A percentile compares a stretch with the other conserved stretches of the same genome.
These are phyloP conservation scores for Camponotus fellah DNA, from an alignment of 2,888 invertebrate species.

Conservation along the genomic window DNA sequence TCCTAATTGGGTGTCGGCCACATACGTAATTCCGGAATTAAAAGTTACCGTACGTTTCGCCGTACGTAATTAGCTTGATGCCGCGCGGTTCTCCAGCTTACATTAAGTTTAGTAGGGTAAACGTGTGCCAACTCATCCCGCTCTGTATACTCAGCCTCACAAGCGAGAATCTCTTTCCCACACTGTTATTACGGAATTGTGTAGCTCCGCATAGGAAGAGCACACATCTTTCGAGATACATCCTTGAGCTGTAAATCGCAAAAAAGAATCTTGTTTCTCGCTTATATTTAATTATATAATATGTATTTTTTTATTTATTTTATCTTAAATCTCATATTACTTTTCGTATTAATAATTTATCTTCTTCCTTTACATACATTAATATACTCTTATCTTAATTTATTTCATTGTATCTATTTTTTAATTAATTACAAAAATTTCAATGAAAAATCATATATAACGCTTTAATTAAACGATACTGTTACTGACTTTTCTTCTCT, in stretches of 20 bases:
- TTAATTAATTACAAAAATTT: background rate
- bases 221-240: constrained; percentile 37
- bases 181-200: constrained; percentile 64
- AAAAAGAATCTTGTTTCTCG: constrained; percentile 19
- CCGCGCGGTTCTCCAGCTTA: constrained; percentile 35
- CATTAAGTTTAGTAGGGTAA: constrained; percentile 54
- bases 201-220: constrained; percentile 16
- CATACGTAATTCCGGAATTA: constrained; percentile 62
- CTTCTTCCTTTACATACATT: background rate
- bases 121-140: constrained; percentile 62
- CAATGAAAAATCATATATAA: background rate
- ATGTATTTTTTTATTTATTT: background rate
- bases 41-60: constrained; percentile 61
- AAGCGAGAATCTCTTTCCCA: constrained; percentile 68
- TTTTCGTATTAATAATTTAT: background rate
- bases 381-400: background rate
- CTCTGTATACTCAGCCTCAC: constrained; percentile 27
- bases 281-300: background rate
- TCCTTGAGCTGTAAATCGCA: constrained; percentile 43
- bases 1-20: constrained; percentile 40
- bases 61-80: constrained; percentile 64
- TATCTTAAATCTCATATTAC: background rate
- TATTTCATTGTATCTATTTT: background rate
- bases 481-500: background rate
- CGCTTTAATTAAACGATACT: background rate